phyloP scores from a whole-genome alignment of 1,140 invertebrate species.

The Diploscapter pachys region DNA sequence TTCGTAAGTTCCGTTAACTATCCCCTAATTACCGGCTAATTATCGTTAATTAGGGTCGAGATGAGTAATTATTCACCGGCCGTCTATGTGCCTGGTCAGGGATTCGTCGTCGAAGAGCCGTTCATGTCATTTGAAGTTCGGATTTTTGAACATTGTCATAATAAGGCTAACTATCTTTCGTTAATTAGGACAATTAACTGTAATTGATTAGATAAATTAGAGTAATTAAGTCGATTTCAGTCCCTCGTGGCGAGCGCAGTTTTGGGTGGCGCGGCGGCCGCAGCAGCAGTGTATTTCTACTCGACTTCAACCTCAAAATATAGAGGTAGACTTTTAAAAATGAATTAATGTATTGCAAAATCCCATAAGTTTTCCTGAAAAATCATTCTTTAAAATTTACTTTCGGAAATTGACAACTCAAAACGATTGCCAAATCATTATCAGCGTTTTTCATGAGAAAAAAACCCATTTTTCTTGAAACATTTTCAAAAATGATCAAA shows the following conservation, averaged over 20 bases:
- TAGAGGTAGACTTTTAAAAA: background rate
- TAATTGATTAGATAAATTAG: background rate
- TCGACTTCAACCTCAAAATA: conserved; percentile 16
- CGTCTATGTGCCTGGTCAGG: conserved; percentile 13
- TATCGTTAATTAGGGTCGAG: too few species aligned
- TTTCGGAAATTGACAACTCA: too few species aligned
- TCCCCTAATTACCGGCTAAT: too few species aligned
- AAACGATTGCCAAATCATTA: too few species aligned
- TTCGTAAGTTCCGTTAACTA: too few species aligned
- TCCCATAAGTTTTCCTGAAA: too few species aligned
- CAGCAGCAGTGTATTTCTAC: conserved; percentile 27
- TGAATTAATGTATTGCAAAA: background rate
- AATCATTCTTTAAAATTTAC: too few species aligned
- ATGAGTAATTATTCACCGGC: too few species aligned
- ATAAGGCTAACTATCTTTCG: background rate
- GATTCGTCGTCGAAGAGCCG: conserved; percentile 12
- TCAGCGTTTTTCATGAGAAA: too few species aligned
- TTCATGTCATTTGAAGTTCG: background rate
- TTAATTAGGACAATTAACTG: background rate
- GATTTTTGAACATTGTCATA: background rate
- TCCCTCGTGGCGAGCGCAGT: conserved; percentile 13
- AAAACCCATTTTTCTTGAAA: background rate
- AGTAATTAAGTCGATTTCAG: conserved; percentile 11
- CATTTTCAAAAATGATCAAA: background rate
- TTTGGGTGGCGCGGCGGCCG: conserved; percentile 25